A percentile compares a stretch with the other conserved stretches of the same genome.
phyloP scores from a whole-genome alignment of 2,113 vertebrate genomes.

The Phalacrocorax pelagicus region DNA sequence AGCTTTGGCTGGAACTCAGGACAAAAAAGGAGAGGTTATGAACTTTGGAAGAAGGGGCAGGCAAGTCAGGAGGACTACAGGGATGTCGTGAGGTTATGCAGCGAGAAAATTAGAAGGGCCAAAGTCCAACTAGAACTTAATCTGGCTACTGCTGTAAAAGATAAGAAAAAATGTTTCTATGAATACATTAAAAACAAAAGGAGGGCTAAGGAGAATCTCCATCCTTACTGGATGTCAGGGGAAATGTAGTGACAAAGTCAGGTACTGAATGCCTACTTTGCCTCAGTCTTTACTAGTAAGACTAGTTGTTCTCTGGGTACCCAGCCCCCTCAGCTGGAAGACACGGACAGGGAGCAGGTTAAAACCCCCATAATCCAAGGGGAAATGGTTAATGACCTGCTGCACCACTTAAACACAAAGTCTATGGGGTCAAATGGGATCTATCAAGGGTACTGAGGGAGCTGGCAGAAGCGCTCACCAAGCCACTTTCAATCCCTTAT shows the following conservation, averaged over 20 bases:
- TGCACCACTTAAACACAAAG: not conserved
- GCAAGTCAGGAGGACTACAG: not conserved
- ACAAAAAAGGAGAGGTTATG: not conserved
- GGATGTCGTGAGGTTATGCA: not conserved
- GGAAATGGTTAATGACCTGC: not conserved
- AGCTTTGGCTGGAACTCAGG: not conserved
- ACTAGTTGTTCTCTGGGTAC: not conserved
- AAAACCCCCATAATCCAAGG: not conserved
- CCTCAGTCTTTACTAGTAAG: not conserved
- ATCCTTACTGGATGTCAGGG: not conserved
- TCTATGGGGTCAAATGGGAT: too few species aligned
- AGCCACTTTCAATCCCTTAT: not conserved
- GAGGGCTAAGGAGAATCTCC: too few species aligned
- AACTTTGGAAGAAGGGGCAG: not conserved
- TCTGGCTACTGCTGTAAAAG: not conserved
- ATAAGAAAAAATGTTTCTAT: too few species aligned
- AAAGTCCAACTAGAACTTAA: not conserved
- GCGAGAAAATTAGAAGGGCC: not conserved
- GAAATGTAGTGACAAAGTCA: not conserved
- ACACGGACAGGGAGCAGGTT: not conserved
- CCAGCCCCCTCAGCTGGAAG: not conserved
- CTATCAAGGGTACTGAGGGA: not conserved
- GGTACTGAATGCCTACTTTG: not conserved
- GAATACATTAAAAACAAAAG: too few species aligned
- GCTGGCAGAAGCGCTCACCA: not conserved